Percentiles rank a stretch among this genome's conserved stretches.
phyloP scores from a whole-genome alignment of 92 coral and sea anemone species.

The Siderastrea siderea region DNA sequence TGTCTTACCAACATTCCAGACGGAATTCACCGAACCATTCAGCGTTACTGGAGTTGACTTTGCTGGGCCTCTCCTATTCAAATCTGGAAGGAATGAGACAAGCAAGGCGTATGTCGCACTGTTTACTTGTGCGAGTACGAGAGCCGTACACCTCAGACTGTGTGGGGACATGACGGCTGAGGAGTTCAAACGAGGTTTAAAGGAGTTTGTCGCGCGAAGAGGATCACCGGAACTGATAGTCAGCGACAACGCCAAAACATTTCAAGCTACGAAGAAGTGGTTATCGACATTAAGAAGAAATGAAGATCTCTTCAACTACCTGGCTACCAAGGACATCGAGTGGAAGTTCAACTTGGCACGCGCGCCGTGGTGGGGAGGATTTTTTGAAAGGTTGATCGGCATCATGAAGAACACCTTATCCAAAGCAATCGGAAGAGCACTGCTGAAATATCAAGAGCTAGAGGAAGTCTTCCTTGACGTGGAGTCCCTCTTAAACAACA shows the following conservation, averaged over 20 bases:
- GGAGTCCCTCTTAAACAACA: conserved; percentile 72
- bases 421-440: conserved; percentile 71
- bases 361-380: no score
- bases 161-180: conserved; percentile 34
- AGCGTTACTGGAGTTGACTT: conserved; percentile 64
- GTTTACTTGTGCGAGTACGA: conserved; percentile 72
- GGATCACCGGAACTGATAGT: conserved; percentile 53
- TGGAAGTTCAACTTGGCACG: no score
- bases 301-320: no score
- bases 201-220: conserved; percentile 63
- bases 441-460: conserved; percentile 52
- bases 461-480: conserved; percentile 69
- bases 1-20: conserved; percentile 47
- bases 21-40: conserved; percentile 60
- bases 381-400: conserved; percentile 72
- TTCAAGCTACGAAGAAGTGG: conserved; percentile 52
- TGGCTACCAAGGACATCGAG: no score
- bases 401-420: conserved; percentile 74
- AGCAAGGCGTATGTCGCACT: conserved; percentile 60
- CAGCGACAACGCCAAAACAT: conserved; percentile 72
- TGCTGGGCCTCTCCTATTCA: no score
- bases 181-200: conserved; percentile 44
- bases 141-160: conserved; percentile 74
- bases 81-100: conserved; percentile 6
- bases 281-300: no score